Evolutionary conservation across 2,797 vertebrate species (phyloP).

Genomic region (Rachycentron canadum): DNA sequence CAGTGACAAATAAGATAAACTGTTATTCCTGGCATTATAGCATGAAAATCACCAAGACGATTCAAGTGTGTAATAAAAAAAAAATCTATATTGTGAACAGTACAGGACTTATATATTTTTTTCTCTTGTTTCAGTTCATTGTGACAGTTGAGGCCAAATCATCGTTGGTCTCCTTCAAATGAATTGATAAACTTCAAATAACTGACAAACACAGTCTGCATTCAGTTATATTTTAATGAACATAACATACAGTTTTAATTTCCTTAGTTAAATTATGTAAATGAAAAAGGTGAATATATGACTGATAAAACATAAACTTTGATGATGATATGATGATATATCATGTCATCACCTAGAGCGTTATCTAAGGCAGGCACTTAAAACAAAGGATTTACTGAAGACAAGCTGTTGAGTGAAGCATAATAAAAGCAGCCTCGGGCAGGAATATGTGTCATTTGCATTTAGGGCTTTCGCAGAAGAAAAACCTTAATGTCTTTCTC

Average conservation of each 20-base stretch:
- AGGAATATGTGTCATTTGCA: background rate
- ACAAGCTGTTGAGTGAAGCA: constrained; percentile 3
- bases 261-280: background rate
- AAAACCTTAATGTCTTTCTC: background rate
- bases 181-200: background rate
- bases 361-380: background rate
- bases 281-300: background rate
- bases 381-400: constrained; percentile 35
- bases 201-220: background rate
- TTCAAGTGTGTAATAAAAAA: no score
- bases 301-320: background rate
- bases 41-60: constrained; percentile 18
- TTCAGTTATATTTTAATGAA: background rate
- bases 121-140: background rate
- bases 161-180: background rate
- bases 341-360: background rate
- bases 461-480: constrained; percentile 1
- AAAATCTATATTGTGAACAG: no score
- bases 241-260: background rate
- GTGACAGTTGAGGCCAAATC: background rate
- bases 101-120: background rate
- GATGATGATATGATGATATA: background rate
- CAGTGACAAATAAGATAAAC: constrained; percentile 5
- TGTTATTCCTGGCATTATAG: constrained; percentile 24
- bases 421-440: background rate